These are phyloP conservation scores for Lathronympha strigana DNA, from an alignment of 2,888 invertebrate genomes.

Conservation along the genomic window DNA sequence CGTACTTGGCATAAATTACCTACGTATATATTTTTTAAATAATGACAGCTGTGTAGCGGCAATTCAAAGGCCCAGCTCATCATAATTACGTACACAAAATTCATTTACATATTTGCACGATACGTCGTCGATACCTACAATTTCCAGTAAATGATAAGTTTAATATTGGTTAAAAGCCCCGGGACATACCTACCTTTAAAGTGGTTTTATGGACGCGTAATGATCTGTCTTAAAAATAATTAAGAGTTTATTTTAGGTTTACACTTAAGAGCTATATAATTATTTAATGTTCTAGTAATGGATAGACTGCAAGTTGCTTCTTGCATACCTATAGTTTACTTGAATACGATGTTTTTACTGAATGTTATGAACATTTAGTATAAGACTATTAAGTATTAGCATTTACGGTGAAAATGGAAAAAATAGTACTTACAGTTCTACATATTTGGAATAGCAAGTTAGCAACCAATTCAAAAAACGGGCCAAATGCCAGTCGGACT, in stretches of 20 bases:
- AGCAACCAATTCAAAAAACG: too few relatives aligned
- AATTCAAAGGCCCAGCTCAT: conserved; percentile 17
- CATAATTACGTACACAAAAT: conserved; percentile 20
- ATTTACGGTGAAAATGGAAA: too few relatives aligned
- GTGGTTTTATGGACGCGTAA: conserved; percentile 14
- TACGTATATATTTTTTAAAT: conserved; percentile 4
- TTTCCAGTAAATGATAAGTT: conserved; percentile 21
- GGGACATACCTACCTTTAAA: conserved; percentile 11
- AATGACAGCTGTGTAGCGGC: conserved; percentile 22
- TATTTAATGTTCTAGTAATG: not conserved
- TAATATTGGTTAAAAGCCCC: not conserved
- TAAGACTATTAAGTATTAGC: too few relatives aligned
- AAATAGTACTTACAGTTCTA: too few relatives aligned
- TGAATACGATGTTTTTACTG: too few relatives aligned
- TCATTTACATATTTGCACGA: conserved; percentile 23
- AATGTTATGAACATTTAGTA: too few relatives aligned
- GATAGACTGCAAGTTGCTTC: not conserved
- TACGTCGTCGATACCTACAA: too few relatives aligned
- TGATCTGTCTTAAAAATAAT: conserved; percentile 29
- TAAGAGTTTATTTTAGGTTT: conserved; percentile 6
- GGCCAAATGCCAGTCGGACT: too few relatives aligned
- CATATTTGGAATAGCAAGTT: too few relatives aligned
- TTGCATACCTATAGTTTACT: too few relatives aligned
- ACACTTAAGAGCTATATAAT: not conserved
- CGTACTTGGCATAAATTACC: not conserved